Base-by-base conservation (phyloP, 1,140 invertebrate species). In the Hypothenemus hampei region DNA sequence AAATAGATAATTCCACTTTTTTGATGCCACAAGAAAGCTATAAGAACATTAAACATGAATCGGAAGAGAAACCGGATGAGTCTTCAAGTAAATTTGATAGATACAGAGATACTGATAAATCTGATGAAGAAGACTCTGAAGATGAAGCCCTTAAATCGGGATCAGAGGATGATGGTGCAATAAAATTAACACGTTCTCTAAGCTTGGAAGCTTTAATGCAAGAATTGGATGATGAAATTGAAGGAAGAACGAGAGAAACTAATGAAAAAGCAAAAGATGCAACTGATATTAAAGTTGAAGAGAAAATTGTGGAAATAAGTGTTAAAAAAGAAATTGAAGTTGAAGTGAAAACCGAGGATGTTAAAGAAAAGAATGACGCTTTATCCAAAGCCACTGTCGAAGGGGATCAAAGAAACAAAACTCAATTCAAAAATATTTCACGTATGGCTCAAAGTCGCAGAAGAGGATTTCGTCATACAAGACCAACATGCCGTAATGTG, bases 171-270 rank as follows among this genome's bases (percentile, higher is more conserved):
- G 53, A 52, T 40, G 26, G 52, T 18, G 7, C 10, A 22, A 16
- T 19, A 15, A 62, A 65, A 36, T 58, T 69, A 22, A 52, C 60
- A 33, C 58, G 62, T 23, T 35, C 60, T 18, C 61, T 62, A 46
- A 72, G 70, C 56, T 60, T 72, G 31, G 70, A 72, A 15, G 65
- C 62, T n/a, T 46, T 72, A 29, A 69, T 72, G 63, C 58, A 71
- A 44, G 69, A 71, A 54, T 56, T 72, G 22, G 69, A 71, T 53
- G 65, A 64, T 52, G 69, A 71, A 61, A 71, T 72, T n/a, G 51
- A 63, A 49, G 66, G 68, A 35, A 58, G 59, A 55, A 39, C 13
- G 15, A 48, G 67, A 8, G 35, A 16, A 3, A 16, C 10, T 37
- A 59, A 40, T 40, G 8, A 61, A 60, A 61, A 36, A 26, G 21